Evolutionary conservation across 2,797 vertebrate genomes (phyloP).

Genomic region (Neosalanx taihuensis): DNA sequence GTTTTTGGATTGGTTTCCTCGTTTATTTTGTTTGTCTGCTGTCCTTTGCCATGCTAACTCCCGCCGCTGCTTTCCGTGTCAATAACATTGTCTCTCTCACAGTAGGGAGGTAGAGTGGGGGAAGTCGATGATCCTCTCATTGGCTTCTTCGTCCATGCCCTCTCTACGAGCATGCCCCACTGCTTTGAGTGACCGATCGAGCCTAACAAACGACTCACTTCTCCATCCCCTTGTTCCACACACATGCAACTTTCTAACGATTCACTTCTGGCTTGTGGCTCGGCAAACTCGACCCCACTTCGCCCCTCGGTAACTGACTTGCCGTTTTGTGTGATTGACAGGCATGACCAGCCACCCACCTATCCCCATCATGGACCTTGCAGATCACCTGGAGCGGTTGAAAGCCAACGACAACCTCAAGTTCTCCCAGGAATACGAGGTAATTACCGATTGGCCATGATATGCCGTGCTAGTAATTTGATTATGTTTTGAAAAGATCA

Average conservation of each 20-base stretch:
- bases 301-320: slow-evolving; percentile 39
- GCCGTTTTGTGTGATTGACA: slow-evolving; percentile 63
- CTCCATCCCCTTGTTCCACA: slow-evolving; percentile 73
- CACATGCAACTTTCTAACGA: slow-evolving; percentile 81
- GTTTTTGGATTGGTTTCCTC: slow-evolving; percentile 36
- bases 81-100: slow-evolving; percentile 82
- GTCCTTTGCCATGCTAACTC: slow-evolving; percentile 75
- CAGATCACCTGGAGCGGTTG: slow-evolving; percentile 93
- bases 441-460: slow-evolving; percentile 46
- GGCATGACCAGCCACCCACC: slow-evolving; percentile 98
- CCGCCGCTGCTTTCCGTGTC: slow-evolving; percentile 68
- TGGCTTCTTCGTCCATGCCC: slow-evolving; percentile 83
- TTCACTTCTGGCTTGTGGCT: slow-evolving; percentile 64
- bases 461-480: not conserved
- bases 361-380: slow-evolving; percentile 94
- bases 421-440: slow-evolving; percentile 99
- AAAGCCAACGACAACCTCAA: slow-evolving; percentile 99
- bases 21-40: slow-evolving; percentile 63
- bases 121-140: slow-evolving; percentile 82
- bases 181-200: slow-evolving; percentile 92
- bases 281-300: slow-evolving; percentile 35
- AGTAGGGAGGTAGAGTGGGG: slow-evolving; percentile 79
- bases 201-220: slow-evolving; percentile 78
- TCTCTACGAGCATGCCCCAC: slow-evolving; percentile 87
- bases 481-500: not conserved